These are phyloP conservation scores for Anthoptus insignis DNA, from an alignment of 2,888 invertebrate genomes.

Conservation along the genomic window DNA sequence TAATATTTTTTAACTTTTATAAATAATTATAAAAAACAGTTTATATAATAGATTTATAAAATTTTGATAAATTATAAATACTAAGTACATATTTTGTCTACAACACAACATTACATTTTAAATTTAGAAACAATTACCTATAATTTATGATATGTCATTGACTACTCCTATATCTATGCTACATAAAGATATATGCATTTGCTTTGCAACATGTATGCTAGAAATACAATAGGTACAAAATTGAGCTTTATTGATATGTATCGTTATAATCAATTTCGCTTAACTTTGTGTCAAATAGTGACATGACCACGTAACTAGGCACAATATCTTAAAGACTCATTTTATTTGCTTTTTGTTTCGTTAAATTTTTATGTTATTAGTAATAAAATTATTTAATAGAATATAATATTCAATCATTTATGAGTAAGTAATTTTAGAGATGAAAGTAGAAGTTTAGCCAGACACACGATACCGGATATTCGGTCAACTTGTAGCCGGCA, in stretches of 20 bases:
- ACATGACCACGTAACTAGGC: slow-evolving; percentile 33
- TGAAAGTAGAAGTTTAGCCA: too few relatives aligned
- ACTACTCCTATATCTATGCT: slow-evolving; percentile 71
- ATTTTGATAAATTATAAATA: slow-evolving; percentile 45
- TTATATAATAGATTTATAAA: slow-evolving; percentile 31
- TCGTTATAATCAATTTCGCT: slow-evolving; percentile 71
- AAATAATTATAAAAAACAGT: slow-evolving; percentile 35
- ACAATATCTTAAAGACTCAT: slow-evolving; percentile 15
- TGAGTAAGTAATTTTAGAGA: too few relatives aligned
- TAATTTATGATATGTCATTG: slow-evolving; percentile 62
- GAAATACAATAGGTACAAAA: slow-evolving; percentile 83
- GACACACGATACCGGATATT: too few relatives aligned
- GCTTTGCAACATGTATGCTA: slow-evolving; percentile 82
- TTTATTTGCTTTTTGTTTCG: slow-evolving; percentile 19
- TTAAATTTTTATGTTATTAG: too few relatives aligned
- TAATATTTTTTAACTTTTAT: slow-evolving; percentile 3
- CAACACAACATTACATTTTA: slow-evolving; percentile 57
- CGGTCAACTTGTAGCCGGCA: too few relatives aligned
- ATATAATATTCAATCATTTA: too few relatives aligned
- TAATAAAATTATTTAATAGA: too few relatives aligned
- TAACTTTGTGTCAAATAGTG: slow-evolving; percentile 28
- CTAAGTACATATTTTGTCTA: slow-evolving; percentile 50
- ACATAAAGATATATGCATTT: slow-evolving; percentile 74
- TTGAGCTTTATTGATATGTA: slow-evolving; percentile 86
- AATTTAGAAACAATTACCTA: slow-evolving; percentile 60